Base-by-base conservation (phyloP, 2,113 vertebrate species). In the Gymnarchus niloticus region DNA sequence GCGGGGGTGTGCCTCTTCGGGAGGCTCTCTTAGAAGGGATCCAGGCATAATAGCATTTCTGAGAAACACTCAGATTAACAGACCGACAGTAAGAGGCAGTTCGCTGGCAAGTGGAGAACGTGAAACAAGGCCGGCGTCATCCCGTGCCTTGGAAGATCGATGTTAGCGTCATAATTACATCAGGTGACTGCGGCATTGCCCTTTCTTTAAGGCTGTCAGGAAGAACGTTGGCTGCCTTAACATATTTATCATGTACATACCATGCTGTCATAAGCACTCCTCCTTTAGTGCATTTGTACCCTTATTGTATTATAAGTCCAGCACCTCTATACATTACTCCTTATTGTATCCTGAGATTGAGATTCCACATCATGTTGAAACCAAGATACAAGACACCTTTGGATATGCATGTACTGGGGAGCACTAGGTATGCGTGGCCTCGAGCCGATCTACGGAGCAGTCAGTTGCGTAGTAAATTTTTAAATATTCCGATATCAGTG, bases 1-100 rank as follows among this genome's bases (percentile, higher is more conserved):
- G 65, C 33, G 12, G 65, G 61, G 65, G 65, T 41, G 65, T 41
- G 33, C 17, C 65, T 73, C 65, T 73, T 33, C 41, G 65, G 65
- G 41, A 12, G 61, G 61, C 8, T 4, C 65, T 33, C 65, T 73
- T 41, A 73, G 33, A 33, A 73, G 65, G 65, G 28, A 41, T 73
- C 65, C 65, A 73, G 28, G 65, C 65, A 73, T 73, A 73, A 73
- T 41, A 73, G 41, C 33, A 41, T 73, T 73, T 73, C 65, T 73
- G 65, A 73, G 41, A 73, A 73, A 17, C 33, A 41, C 65, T 73
- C 65, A 7, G 41, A 41, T 73, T 33, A 73, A 41, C 65, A 1
- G 5, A 73, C 33, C 65, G 41, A 73, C 65, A 73, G 19, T 73
- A 73, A 21, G 3, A 3, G 12, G 9, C 12, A 33, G 12, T 37